phyloP scores from a whole-genome alignment of 2,888 invertebrate species.

The Gymnoscelis rufifasciata region DNA sequence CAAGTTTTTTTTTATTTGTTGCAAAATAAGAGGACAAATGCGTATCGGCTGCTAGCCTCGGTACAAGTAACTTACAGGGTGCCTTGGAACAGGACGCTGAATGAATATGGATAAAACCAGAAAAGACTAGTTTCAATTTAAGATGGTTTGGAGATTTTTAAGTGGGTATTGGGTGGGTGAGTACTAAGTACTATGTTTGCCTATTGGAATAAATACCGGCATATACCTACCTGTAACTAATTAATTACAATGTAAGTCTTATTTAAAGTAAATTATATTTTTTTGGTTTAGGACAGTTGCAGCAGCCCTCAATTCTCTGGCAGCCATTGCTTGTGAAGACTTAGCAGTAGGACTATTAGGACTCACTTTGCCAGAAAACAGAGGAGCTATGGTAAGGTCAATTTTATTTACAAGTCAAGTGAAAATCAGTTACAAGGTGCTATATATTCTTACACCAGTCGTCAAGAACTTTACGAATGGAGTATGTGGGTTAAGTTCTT shows the following conservation, averaged over 20 bases:
- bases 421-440: too few species aligned
- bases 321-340: constrained; percentile 95
- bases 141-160: constrained; percentile 37
- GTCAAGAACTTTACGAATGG: too few species aligned
- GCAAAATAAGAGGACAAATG: constrained; percentile 12
- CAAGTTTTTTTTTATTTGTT: background rate
- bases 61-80: constrained; percentile 42
- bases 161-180: constrained; percentile 25
- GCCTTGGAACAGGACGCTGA: constrained; percentile 29
- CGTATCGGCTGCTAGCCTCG: constrained; percentile 37
- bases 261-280: background rate
- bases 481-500: too few species aligned
- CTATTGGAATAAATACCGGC: background rate
- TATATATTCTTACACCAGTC: too few species aligned
- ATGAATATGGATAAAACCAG: constrained; percentile 50
- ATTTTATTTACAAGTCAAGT: too few species aligned
- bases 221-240: background rate
- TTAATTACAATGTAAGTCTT: too few species aligned
- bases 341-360: constrained; percentile 85
- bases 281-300: constrained; percentile 88
- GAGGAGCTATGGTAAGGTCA: constrained; percentile 84
- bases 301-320: constrained; percentile 94
- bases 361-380: constrained; percentile 84
- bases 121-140: constrained; percentile 64
- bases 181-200: constrained; percentile 5